Evolutionary conservation across 1,140 invertebrate species (phyloP).

Genomic region (Drosophila nannoptera): DNA sequence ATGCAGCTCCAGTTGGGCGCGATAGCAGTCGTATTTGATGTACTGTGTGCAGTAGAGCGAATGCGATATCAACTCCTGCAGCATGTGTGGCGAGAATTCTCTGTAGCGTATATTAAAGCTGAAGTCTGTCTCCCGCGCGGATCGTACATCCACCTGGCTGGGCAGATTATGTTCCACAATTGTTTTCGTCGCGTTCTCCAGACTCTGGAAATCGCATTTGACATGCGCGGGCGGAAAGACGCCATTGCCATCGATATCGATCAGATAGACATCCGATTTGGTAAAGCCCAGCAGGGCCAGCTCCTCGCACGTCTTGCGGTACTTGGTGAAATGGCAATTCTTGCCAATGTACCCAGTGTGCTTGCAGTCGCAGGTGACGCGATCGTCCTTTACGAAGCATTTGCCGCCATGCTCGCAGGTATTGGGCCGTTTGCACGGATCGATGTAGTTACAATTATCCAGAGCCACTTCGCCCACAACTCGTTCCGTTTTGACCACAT

Average conservation of each 20-base stretch:
- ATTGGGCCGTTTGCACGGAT: conserved; percentile 92
- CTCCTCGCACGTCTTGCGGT: conserved; percentile 94
- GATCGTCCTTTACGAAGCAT: conserved; percentile 92
- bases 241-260: conserved; percentile 96
- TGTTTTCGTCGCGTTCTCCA: conserved; percentile 91
- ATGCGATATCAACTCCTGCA: conserved; percentile 92
- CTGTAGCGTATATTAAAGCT: conserved; percentile 91
- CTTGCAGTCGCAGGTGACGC: conserved; percentile 92
- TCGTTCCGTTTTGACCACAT: conserved; percentile 88
- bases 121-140: conserved; percentile 87
- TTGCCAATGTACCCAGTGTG: conserved; percentile 92
- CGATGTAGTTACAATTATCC: conserved; percentile 94
- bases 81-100: conserved; percentile 93
- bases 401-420: conserved; percentile 94
- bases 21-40: conserved; percentile 94
- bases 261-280: conserved; percentile 92
- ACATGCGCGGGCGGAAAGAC: conserved; percentile 93
- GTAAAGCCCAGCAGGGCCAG: conserved; percentile 90
- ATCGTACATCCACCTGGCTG: conserved; percentile 92
- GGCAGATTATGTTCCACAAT: conserved; percentile 95
- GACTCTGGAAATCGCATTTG: conserved; percentile 92
- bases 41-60: conserved; percentile 94
- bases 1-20: conserved; percentile 91
- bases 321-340: conserved; percentile 95
- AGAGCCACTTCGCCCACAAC: conserved; percentile 92